Evolutionary conservation across 2,113 vertebrate species (phyloP).

Genomic region (Cichladusa arquata): DNA sequence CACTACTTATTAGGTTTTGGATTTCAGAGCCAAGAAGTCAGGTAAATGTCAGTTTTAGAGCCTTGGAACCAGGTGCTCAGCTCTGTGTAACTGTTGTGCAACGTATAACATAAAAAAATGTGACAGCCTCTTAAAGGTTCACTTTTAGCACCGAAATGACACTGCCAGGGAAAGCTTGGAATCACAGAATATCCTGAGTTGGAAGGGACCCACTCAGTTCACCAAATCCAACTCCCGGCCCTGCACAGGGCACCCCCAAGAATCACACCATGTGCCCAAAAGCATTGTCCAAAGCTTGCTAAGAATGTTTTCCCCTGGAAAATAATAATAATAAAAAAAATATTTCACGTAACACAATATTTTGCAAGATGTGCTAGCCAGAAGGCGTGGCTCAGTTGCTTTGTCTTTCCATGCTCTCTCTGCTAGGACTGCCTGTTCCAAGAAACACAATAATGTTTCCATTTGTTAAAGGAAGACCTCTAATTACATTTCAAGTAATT

Average conservation of each 20-base stretch:
- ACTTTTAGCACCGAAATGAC: not conserved
- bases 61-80: not conserved
- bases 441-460: not conserved
- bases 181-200: not conserved
- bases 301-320: not conserved
- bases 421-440: not conserved
- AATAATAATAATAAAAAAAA: not conserved
- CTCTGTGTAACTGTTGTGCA: not conserved
- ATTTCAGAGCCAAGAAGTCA: not conserved
- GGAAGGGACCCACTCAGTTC: not conserved
- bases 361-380: not conserved
- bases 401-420: not conserved
- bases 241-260: not conserved
- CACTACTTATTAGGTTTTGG: not conserved
- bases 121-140: not conserved
- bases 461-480: not conserved
- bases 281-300: not conserved
- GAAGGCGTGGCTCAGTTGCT: not conserved
- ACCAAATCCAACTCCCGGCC: not conserved
- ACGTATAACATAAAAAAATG: not conserved
- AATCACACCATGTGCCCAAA: fast-evolving
- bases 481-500: not conserved
- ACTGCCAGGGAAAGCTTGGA: not conserved
- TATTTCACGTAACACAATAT: not conserved
- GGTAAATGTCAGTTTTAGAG: not conserved